Percentiles rank a stretch among this genome's conserved stretches.
phyloP scores from a whole-genome alignment of 2,797 vertebrate genomes.

The Geotrypetes seraphini region DNA sequence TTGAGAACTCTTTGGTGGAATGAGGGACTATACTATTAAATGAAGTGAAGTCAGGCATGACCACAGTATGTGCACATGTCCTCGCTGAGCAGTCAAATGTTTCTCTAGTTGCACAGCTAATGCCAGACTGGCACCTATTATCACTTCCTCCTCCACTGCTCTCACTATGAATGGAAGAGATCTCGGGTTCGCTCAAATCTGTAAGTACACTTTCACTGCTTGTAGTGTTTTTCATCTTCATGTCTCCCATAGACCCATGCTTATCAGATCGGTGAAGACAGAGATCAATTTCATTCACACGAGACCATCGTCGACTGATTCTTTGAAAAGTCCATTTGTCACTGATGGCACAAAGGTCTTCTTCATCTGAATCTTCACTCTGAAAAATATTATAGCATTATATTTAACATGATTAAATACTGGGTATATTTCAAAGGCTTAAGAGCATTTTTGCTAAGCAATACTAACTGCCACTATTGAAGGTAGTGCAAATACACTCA shows the following conservation, averaged over 20 bases:
- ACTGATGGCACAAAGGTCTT: constrained; percentile 91
- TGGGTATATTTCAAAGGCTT: too few relatives aligned
- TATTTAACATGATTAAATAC: too few relatives aligned
- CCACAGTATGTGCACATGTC: constrained; percentile 53
- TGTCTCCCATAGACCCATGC: constrained; percentile 53
- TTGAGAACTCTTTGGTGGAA: constrained; percentile 47
- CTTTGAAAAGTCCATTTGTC: constrained; percentile 98
- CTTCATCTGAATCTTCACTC: constrained; percentile 97
- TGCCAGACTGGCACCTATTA: constrained; percentile 34
- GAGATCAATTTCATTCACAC: constrained; percentile 79
- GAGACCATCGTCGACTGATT: constrained; percentile 91
- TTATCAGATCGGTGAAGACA: constrained; percentile 59
- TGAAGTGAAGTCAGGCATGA: constrained; percentile 59
- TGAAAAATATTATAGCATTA: constrained; percentile 38
- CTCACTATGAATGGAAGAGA: constrained; percentile 86
- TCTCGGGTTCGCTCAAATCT: constrained; percentile 87
- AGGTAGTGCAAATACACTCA: too few relatives aligned
- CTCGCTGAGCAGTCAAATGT: constrained; percentile 57
- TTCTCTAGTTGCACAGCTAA: constrained; percentile 47
- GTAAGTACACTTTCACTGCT: constrained; percentile 94
- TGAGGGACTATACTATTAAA: constrained; percentile 36
- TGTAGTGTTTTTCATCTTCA: constrained; percentile 74
- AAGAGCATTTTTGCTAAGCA: too few relatives aligned
- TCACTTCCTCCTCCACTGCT: constrained; percentile 85
- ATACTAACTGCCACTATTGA: too few relatives aligned